A percentile compares a stretch with the other conserved stretches of the same genome.
Evolutionary conservation across 2,888 invertebrate species (phyloP).

Genomic region (Orthosia gothica): DNA sequence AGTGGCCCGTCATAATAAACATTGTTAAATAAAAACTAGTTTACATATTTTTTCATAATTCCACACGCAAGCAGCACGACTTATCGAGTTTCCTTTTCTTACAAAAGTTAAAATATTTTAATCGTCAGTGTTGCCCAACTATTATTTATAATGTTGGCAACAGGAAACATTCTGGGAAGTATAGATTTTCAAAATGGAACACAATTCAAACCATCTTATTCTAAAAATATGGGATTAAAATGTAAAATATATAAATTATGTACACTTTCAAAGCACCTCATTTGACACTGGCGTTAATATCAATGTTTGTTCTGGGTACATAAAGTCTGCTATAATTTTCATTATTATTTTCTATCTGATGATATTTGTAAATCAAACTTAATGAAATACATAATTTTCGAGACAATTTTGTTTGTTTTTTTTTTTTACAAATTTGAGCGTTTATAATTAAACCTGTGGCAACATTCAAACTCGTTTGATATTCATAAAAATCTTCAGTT

Average conservation of each 20-base stretch:
- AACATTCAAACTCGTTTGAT: slow-evolving; percentile 27
- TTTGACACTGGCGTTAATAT: slow-evolving; percentile 86
- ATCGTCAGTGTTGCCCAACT: slow-evolving; percentile 70
- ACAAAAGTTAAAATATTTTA: slow-evolving; percentile 63
- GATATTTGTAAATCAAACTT: slow-evolving; percentile 29
- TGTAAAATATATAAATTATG: slow-evolving; percentile 82
- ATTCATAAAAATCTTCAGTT: slow-evolving; percentile 59
- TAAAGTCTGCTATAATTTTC: slow-evolving; percentile 49
- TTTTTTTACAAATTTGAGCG: slow-evolving; percentile 24
- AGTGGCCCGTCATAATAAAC: slow-evolving; percentile 63
- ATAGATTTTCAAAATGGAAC: slow-evolving; percentile 67
- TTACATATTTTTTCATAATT: slow-evolving; percentile 56
- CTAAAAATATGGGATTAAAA: slow-evolving; percentile 80
- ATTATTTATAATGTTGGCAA: slow-evolving; percentile 67
- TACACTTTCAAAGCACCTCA: slow-evolving; percentile 87
- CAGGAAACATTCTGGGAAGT: slow-evolving; percentile 62
- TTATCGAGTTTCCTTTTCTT: slow-evolving; percentile 43
- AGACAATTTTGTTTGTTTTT: slow-evolving; percentile 14
- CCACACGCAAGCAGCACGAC: slow-evolving; percentile 59
- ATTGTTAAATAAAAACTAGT: slow-evolving; percentile 57
- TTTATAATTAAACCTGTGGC: not conserved
- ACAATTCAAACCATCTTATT: slow-evolving; percentile 78
- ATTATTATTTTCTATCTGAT: slow-evolving; percentile 45
- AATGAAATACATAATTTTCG: slow-evolving; percentile 16
- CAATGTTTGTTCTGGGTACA: slow-evolving; percentile 80